A percentile compares a stretch with the other conserved stretches of the same genome.
phyloP scores from a whole-genome alignment of 2,113 vertebrate genomes.

The Aplodontia rufa region DNA sequence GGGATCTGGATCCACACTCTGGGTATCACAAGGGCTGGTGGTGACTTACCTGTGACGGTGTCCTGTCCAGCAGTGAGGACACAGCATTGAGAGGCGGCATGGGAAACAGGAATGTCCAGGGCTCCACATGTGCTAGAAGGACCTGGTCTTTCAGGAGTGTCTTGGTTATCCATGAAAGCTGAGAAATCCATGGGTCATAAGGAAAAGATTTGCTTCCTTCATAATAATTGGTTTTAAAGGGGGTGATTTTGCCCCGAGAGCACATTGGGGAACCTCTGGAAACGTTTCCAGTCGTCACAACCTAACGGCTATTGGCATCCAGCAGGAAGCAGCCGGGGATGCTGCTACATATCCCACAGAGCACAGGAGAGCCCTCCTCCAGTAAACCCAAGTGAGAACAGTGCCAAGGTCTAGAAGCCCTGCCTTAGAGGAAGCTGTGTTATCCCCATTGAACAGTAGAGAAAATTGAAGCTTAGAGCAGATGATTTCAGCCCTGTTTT shows the following conservation, averaged over 20 bases:
- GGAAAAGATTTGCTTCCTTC: not conserved
- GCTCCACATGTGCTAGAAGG: not conserved
- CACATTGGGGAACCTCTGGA: not conserved
- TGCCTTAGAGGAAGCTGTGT: not conserved
- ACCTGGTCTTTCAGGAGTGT: not conserved
- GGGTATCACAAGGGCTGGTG: too few relatives aligned
- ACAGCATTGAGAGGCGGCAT: not conserved
- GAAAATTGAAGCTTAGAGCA: not conserved
- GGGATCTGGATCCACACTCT: not conserved
- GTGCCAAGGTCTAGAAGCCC: not conserved
- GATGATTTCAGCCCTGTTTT: not conserved
- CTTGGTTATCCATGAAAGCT: not conserved
- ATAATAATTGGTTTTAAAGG: not conserved
- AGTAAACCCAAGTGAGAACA: not conserved
- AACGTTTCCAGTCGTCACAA: not conserved
- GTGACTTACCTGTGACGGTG: too few relatives aligned
- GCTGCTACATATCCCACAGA: not conserved
- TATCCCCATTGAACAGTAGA: not conserved
- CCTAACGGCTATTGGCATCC: not conserved
- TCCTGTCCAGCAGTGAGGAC: not conserved
- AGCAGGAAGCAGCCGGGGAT: not conserved
- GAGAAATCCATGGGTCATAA: not conserved
- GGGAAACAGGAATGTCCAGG: not conserved
- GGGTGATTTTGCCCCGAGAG: not conserved
- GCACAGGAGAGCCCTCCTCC: accelerated